Base-by-base conservation (phyloP, 2,113 vertebrate species). In the Ptilorrhoa leucosticta region DNA sequence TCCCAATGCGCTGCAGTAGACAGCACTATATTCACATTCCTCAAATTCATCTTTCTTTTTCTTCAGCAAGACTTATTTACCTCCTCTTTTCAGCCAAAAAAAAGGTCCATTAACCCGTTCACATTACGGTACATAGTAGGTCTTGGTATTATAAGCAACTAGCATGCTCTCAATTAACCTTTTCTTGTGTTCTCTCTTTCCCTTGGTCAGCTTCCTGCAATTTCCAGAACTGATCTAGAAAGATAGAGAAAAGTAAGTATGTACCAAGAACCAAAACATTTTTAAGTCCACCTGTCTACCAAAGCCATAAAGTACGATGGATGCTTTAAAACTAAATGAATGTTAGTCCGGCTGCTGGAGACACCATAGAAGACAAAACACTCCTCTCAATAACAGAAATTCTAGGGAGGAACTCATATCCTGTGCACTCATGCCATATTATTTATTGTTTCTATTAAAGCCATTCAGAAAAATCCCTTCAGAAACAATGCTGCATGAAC, bases 401-500 rank as follows among this genome's bases (percentile, higher is more conserved):
- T 33, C 47, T 66, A 86, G 51, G 35, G 61, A 95, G 78, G 94
- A 91, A 85, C 30, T 89, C 75, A 60, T 91, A 89, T 93, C 87
- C 91, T 83, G 50, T 89, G 44, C 24, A 35, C 69, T 78, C 85
- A 42, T 31, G 64, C 45, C 6, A 1, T 61, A 66, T 94, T 94
- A 92, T 93, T 95, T 86, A 91, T 53, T 94, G 63, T 84, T 95
- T 88, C 69, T 83, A 89, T 64, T 91, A 71, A 94, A 87, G 48
- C 75, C 16, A 88, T 84, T 96, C 79, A 79, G 66, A 93, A 94
- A 82, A 89, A 69, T 45, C 51, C 42, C 42, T 66, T 82, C 81
- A 83, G 68, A 88, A 94, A 53, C 24, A 88, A 47, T 15, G 16
- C 53, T 60, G 18, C 50, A 51, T 5, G 3, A 86, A 47, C n/a